Evolutionary conservation across 2,888 invertebrate genomes (phyloP).

Genomic region (Auanema sp.): DNA sequence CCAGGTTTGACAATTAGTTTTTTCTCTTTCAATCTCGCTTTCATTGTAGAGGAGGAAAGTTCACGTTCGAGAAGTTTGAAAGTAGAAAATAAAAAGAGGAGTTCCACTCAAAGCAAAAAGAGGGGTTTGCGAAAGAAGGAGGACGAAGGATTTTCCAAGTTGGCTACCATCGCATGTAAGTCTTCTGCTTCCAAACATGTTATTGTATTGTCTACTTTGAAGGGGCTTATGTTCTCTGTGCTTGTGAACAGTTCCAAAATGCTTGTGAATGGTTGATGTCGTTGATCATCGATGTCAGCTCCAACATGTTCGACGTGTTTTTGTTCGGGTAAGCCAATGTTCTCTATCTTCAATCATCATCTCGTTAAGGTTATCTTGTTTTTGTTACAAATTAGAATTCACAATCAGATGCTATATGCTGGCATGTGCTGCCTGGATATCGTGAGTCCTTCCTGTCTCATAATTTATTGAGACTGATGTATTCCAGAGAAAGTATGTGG

Average conservation of each 20-base stretch:
- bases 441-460: too few species aligned
- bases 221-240: slow-evolving; percentile 10
- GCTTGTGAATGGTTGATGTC: slow-evolving; percentile 34
- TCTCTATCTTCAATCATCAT: too few species aligned
- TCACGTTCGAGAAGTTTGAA: slow-evolving; percentile 13
- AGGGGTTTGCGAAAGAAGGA: too few species aligned
- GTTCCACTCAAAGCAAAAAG: slow-evolving; percentile 23
- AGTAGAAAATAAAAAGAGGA: slow-evolving; percentile 18
- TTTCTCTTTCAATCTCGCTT: slow-evolving; percentile 1
- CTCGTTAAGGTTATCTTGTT: not conserved
- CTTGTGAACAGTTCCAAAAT: slow-evolving; percentile 12
- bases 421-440: too few species aligned
- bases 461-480: too few species aligned
- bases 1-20: not conserved
- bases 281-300: slow-evolving; percentile 38
- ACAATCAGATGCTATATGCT: too few species aligned
- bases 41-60: not conserved
- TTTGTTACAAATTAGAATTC: slow-evolving; percentile 4
- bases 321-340: slow-evolving; percentile 5
- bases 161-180: slow-evolving; percentile 7
- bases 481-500: too few species aligned
- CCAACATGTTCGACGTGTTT: slow-evolving; percentile 26
- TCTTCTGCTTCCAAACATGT: not conserved
- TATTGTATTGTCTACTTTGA: not conserved
- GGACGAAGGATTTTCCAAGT: too few species aligned